phyloP scores from a whole-genome alignment of 2,797 vertebrate genomes.

The Rhynchonycteris naso region DNA sequence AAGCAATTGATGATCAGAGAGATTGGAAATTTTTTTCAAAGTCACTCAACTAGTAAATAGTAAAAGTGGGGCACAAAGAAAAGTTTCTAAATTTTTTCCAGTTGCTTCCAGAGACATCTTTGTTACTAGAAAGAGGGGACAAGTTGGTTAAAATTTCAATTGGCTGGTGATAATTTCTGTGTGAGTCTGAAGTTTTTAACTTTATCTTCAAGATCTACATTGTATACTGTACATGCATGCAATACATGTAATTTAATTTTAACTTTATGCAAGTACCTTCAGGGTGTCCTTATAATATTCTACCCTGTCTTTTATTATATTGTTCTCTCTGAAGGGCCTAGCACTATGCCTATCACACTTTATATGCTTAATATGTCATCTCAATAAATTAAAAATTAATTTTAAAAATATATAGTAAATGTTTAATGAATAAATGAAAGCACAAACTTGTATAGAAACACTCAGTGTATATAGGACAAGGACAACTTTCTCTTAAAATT shows the following conservation, averaged over 20 bases:
- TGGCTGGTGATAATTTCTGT: background rate
- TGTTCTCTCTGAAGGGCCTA: background rate
- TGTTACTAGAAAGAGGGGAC: background rate
- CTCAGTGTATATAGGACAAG: accelerated
- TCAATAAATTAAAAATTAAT: too few relatives aligned
- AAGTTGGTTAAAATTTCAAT: background rate
- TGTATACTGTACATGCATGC: background rate
- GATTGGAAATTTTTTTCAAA: background rate
- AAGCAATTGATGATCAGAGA: background rate
- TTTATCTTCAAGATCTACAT: background rate
- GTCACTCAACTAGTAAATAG: background rate
- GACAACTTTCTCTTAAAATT: background rate
- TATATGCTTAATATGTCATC: background rate
- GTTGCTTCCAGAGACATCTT: background rate
- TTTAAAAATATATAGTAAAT: background rate
- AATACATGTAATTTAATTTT: background rate
- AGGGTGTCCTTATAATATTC: background rate
- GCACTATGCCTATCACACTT: background rate
- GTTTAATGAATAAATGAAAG: background rate
- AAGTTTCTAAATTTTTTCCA: background rate
- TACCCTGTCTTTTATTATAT: background rate
- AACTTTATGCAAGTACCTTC: too few relatives aligned
- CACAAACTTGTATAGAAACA: background rate
- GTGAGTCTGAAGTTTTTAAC: background rate
- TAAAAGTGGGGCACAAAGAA: background rate